A percentile compares a stretch with the other conserved stretches of the same genome.
phyloP scores from a whole-genome alignment of 2,113 vertebrate species.

The Cyprinodon variegatus region DNA sequence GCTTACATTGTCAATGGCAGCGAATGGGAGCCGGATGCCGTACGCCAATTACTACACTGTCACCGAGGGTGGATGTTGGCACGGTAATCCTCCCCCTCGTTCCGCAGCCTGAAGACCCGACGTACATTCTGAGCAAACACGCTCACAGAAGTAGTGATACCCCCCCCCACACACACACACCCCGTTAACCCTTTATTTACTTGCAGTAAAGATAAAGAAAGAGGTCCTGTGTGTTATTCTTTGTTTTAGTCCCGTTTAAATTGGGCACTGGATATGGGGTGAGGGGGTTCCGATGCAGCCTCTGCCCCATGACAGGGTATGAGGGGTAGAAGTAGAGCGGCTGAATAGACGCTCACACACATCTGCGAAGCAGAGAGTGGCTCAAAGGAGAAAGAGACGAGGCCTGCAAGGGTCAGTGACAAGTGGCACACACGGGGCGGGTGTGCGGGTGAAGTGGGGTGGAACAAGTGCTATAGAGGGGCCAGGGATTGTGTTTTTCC shows the following conservation, averaged over 20 bases:
- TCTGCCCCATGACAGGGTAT: constrained; percentile 38
- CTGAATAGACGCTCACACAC: constrained; percentile 28
- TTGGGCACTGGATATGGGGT: constrained; percentile 16
- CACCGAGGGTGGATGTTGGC: constrained; percentile 36
- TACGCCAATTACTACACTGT: constrained; percentile 82
- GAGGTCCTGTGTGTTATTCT: constrained; percentile 54
- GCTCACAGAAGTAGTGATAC: not conserved
- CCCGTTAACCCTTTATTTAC: constrained; percentile 20
- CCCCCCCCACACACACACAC: not conserved
- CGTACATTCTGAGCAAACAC: not conserved
- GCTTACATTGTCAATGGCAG: constrained; percentile 85
- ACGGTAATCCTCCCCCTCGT: constrained; percentile 38
- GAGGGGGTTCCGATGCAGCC: constrained; percentile 26
- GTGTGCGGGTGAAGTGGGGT: constrained; percentile 78
- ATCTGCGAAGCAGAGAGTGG: constrained; percentile 60
- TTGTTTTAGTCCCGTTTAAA: constrained; percentile 34
- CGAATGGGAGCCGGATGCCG: constrained; percentile 74
- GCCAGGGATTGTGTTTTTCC: constrained; percentile 80
- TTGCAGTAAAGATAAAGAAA: constrained; percentile 30
- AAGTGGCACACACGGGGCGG: constrained; percentile 78
- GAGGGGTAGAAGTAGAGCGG: constrained; percentile 13
- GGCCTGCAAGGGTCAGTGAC: constrained; percentile 79
- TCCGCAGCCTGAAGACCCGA: constrained; percentile 21
- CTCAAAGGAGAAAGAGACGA: constrained; percentile 72
- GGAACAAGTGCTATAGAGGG: constrained; percentile 81